Conservation (phyloP, 2,113 vertebrate species). For the western clawed frog (Xenopus tropicalis) region DNA sequence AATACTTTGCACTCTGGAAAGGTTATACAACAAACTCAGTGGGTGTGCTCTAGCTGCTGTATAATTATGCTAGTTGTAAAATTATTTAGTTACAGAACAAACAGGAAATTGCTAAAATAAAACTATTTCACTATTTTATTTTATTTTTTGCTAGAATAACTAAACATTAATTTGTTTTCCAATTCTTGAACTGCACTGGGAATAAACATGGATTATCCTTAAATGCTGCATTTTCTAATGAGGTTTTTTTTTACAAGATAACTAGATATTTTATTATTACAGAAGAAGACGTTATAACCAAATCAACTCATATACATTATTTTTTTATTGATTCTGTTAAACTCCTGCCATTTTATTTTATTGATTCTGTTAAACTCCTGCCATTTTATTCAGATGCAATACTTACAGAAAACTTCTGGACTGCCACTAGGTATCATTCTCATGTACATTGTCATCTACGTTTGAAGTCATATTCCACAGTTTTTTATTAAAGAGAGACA, state of each 20-base stretch:
- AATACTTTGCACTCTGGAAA: background rate
- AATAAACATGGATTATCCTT: background rate
- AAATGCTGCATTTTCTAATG: constrained; percentile 19
- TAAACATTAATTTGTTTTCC: constrained; percentile 6
- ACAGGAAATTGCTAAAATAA: constrained; percentile 24
- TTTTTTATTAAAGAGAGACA: no score
- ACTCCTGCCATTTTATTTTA: constrained; percentile 11
- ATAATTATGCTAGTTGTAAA: constrained; percentile 33
- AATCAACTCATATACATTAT: no score
- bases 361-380: constrained; percentile 4
- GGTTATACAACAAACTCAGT: constrained; percentile 8
- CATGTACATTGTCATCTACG: no score
- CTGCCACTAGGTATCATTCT: no score
- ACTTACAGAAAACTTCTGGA: no score
- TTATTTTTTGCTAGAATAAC: constrained; percentile 2
- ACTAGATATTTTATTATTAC: constrained; percentile 4
- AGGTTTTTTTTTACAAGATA: background rate
- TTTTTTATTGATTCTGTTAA: constrained; percentile 12
- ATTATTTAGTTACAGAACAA: constrained; percentile 17
- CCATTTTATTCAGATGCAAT: background rate
- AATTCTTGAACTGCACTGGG: background rate
- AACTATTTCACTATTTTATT: background rate
- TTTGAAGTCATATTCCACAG: no score
- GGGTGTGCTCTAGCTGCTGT: constrained; percentile 2
- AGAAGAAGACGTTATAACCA: background rate